Conservation (phyloP, 2,113 vertebrate species). For the Leuciscus idus region DNA sequence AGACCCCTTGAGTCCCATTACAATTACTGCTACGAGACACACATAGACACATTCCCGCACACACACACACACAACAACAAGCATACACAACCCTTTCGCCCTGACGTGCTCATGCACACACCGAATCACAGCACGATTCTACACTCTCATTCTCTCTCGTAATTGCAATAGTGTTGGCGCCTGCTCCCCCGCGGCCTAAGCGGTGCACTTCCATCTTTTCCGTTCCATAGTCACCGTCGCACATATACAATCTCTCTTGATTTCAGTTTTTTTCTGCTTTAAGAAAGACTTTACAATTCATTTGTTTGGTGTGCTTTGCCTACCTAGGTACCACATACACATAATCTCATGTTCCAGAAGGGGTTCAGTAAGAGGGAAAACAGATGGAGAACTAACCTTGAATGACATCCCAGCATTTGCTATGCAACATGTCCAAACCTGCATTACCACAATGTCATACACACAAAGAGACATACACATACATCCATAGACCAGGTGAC, state of each 20-base stretch:
- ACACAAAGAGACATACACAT: conserved; percentile 37
- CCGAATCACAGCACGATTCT: conserved; percentile 43
- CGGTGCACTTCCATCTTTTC: conserved; percentile 33
- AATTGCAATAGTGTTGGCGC: conserved; percentile 58
- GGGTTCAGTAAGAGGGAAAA: conserved; percentile 28
- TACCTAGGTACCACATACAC: background rate
- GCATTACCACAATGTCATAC: conserved; percentile 3
- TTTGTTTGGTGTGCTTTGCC: background rate
- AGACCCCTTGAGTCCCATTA: conserved; percentile 43
- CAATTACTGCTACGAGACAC: conserved; percentile 46
- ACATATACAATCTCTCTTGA: background rate
- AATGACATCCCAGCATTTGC: conserved; percentile 17
- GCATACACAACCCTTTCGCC: conserved; percentile 35
- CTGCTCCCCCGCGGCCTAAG: conserved; percentile 51
- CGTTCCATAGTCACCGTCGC: background rate
- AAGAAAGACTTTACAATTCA: background rate
- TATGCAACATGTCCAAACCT: conserved; percentile 28
- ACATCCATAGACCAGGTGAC: conserved; percentile 18
- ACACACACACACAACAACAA: conserved; percentile 22
- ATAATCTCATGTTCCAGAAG: background rate
- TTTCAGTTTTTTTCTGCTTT: background rate
- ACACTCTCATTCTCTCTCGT: conserved; percentile 57
- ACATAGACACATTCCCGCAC: conserved; percentile 1
- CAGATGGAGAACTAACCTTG: conserved; percentile 46
- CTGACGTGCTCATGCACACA: conserved; percentile 41